Percentiles rank a stretch among this genome's conserved stretches.
These are phyloP conservation scores for Pleuronectes platessa DNA, from an alignment of 2,113 vertebrate species.

Conservation along the genomic window DNA sequence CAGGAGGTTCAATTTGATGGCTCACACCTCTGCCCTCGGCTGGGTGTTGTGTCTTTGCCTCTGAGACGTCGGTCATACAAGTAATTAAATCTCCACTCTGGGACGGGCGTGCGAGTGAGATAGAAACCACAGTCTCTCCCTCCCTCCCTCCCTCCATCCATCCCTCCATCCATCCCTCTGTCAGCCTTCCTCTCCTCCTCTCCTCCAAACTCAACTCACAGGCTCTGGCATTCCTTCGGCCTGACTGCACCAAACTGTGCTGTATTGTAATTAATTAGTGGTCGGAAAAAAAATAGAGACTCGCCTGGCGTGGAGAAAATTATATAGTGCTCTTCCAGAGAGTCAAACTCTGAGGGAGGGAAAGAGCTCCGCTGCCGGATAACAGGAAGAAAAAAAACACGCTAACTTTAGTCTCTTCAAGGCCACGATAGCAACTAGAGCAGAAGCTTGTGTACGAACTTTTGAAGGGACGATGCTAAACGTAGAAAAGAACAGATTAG, in stretches of 20 bases:
- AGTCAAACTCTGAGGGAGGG: constrained; percentile 70
- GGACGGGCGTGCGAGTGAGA: constrained; percentile 33
- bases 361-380: constrained; percentile 68
- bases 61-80: constrained; percentile 43
- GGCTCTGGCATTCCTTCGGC: constrained; percentile 81
- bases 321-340: constrained; percentile 80
- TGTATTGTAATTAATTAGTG: constrained; percentile 84
- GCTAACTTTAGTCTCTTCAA: constrained; percentile 27
- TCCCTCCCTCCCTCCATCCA: constrained; percentile 28
- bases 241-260: constrained; percentile 81
- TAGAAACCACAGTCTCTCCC: constrained; percentile 52
- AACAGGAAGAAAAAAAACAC: constrained; percentile 66
- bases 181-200: constrained; percentile 49
- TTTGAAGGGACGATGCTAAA: background rate
- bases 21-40: too few species aligned
- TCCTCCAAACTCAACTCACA: constrained; percentile 65
- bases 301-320: constrained; percentile 81
- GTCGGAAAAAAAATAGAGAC: constrained; percentile 83
- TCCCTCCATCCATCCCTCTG: constrained; percentile 21
- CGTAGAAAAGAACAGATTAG: constrained; percentile 6
- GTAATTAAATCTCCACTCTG: constrained; percentile 50
- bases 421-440: background rate
- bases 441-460: background rate
- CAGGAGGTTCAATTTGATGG: too few species aligned
- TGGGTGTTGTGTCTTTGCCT: constrained; percentile 15